Conservation (phyloP, 1,140 invertebrate species). For the Plectrocnemia conspersa region DNA sequence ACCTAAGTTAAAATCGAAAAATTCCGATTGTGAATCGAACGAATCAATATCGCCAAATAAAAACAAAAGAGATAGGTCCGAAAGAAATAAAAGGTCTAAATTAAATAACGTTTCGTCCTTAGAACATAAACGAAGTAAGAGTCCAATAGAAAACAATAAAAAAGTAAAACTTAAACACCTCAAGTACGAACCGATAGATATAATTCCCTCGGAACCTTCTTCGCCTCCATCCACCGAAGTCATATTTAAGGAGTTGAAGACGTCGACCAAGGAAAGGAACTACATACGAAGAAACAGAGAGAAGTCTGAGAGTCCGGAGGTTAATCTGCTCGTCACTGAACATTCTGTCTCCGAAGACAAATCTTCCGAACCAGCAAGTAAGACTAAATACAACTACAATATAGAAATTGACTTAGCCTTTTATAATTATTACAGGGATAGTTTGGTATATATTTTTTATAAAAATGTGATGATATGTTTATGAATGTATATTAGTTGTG, state of each 20-base stretch:
- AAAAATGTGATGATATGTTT: too few species aligned
- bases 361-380: too few species aligned
- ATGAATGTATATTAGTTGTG: too few species aligned
- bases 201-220: slow-evolving; percentile 24
- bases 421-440: too few species aligned
- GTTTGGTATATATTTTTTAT: too few species aligned
- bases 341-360: too few species aligned
- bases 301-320: slow-evolving; percentile 51
- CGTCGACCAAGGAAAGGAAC: slow-evolving; percentile 56
- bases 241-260: slow-evolving; percentile 58
- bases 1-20: slow-evolving; percentile 40
- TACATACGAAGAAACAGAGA: slow-evolving; percentile 62
- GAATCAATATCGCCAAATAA: slow-evolving; percentile 36
- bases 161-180: slow-evolving; percentile 21
- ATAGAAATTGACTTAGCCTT: too few species aligned
- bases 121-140: slow-evolving; percentile 16
- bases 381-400: too few species aligned
- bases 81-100: slow-evolving; percentile 22
- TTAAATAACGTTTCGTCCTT: background rate
- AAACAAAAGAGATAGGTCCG: slow-evolving; percentile 37
- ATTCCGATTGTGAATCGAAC: slow-evolving; percentile 17
- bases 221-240: slow-evolving; percentile 32
- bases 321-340: slow-evolving; percentile 19
- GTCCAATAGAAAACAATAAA: slow-evolving; percentile 11
- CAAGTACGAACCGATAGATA: slow-evolving; percentile 18